A percentile compares a stretch with the other conserved stretches of the same genome.
Evolutionary conservation across 2,888 invertebrate species (phyloP).

Genomic region (Drosophila demipolita): DNA sequence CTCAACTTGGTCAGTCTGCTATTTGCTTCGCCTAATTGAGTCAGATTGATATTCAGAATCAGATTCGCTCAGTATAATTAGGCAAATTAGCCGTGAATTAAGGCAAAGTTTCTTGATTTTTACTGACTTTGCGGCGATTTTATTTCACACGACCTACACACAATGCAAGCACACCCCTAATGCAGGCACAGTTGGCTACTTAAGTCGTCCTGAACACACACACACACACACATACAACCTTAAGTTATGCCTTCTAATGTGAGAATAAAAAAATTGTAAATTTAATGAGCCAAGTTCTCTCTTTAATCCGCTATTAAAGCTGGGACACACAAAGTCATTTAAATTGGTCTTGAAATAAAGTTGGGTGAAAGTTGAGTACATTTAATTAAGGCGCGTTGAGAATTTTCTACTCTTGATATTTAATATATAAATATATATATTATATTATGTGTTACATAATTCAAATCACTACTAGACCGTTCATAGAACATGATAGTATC

Average conservation of each 20-base stretch:
- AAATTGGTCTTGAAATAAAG: constrained; percentile 17
- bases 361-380: background rate
- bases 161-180: background rate
- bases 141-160: constrained; percentile 26
- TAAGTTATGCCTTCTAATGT: constrained; percentile 29
- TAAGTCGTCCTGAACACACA: constrained; percentile 22
- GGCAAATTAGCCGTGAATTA: constrained; percentile 67
- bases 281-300: constrained; percentile 66
- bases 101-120: constrained; percentile 38
- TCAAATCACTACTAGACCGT: background rate
- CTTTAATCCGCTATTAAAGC: constrained; percentile 17
- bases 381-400: background rate
- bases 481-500: background rate
- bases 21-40: constrained; percentile 64
- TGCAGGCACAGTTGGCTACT: constrained; percentile 11
- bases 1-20: constrained; percentile 9
- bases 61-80: constrained; percentile 52
- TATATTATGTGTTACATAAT: background rate
- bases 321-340: constrained; percentile 24
- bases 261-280: constrained; percentile 74
- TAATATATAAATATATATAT: background rate
- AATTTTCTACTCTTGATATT: background rate
- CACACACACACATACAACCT: background rate
- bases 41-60: constrained; percentile 59
- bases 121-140: constrained; percentile 20